phyloP scores from a whole-genome alignment of 2,888 invertebrate species.

The Drosophila algonquin region DNA sequence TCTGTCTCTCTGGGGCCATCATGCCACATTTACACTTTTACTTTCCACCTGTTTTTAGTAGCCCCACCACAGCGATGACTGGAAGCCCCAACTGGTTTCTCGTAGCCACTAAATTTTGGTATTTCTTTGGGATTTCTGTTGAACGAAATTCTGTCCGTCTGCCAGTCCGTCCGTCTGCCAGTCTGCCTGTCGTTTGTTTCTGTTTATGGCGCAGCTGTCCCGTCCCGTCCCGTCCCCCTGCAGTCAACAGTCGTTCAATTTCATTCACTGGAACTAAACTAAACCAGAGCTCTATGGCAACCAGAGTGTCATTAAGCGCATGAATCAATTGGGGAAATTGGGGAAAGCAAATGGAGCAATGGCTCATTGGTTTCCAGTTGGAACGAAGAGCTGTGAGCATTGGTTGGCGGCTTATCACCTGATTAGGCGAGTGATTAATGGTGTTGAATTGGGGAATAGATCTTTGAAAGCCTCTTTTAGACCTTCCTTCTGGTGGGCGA shows the following conservation, averaged over 20 bases:
- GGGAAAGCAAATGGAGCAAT: background rate
- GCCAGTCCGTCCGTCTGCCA: background rate
- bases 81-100: conserved; percentile 30
- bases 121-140: conserved; percentile 12
- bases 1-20: conserved; percentile 30
- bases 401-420: background rate
- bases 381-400: background rate
- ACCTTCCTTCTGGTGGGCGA: background rate
- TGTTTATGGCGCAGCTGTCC: background rate
- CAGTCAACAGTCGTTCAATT: background rate
- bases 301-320: no score
- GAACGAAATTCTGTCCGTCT: conserved; percentile 3
- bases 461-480: background rate
- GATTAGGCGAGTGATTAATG: no score
- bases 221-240: background rate
- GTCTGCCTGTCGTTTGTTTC: background rate
- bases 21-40: conserved; percentile 45
- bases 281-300: no score
- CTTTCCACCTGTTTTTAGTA: conserved; percentile 22
- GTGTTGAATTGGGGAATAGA: background rate
- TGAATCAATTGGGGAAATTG: no score
- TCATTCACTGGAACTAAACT: background rate
- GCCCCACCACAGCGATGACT: background rate
- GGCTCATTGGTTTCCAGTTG: background rate
- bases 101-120: conserved; percentile 9